Conservation (phyloP, 2,888 invertebrate genomes). For the Thyatira batis region DNA sequence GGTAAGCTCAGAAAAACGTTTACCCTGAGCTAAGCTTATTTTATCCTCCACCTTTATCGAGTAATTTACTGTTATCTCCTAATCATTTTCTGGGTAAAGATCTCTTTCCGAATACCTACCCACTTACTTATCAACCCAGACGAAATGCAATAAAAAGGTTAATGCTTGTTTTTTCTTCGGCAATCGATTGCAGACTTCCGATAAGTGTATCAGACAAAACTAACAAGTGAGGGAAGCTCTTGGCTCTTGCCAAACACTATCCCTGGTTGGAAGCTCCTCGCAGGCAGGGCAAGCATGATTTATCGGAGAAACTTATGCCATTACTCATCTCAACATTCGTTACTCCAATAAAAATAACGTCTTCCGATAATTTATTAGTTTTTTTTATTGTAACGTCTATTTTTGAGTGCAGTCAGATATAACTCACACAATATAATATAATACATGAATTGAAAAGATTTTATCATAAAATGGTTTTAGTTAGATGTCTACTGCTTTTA, state of each 20-base stretch:
- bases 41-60: background rate
- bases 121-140: background rate
- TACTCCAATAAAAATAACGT: conserved; percentile 80
- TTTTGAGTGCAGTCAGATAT: conserved; percentile 69
- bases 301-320: conserved; percentile 77
- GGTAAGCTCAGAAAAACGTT: background rate
- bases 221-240: conserved; percentile 61
- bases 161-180: conserved; percentile 40
- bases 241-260: conserved; percentile 69
- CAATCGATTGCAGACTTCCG: conserved; percentile 59
- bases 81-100: conserved; percentile 1
- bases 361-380: conserved; percentile 76
- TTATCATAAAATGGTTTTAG: too few relatives aligned
- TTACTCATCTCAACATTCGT: conserved; percentile 81
- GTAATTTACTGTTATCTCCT: background rate
- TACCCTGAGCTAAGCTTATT: background rate
- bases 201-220: conserved; percentile 63
- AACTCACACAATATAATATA: conserved; percentile 46
- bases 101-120: background rate
- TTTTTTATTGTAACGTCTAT: conserved; percentile 73
- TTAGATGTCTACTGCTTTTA: too few relatives aligned
- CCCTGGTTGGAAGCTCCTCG: conserved; percentile 62
- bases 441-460: too few relatives aligned
- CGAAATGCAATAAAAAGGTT: conserved; percentile 2
- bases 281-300: conserved; percentile 70